phyloP scores from a whole-genome alignment of 2,113 vertebrate genomes.

The Boulengerochromis microlepis region DNA sequence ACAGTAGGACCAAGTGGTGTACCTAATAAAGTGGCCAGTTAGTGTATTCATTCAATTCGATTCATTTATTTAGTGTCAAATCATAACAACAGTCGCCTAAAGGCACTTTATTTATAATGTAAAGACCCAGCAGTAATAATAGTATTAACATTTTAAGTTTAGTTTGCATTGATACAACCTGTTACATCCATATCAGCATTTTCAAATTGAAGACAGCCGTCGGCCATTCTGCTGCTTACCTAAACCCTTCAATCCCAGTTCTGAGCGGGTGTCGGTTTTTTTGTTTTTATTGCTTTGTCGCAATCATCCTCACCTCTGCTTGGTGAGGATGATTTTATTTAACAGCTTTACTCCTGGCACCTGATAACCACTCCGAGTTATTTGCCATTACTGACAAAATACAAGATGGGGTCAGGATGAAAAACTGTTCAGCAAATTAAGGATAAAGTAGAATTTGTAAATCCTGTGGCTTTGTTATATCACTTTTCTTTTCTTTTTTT shows the following conservation, averaged over 20 bases:
- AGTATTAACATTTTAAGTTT: neutral
- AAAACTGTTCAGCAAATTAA: neutral
- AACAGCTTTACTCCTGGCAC: neutral
- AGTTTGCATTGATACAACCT: neutral
- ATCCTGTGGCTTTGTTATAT: neutral
- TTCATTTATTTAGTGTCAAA: neutral
- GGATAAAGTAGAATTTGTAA: neutral
- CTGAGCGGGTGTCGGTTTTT: accelerated
- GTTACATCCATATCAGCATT: neutral
- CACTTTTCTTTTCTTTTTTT: neutral
- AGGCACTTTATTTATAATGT: neutral
- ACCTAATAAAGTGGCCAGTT: neutral
- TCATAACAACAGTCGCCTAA: neutral
- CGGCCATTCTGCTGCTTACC: neutral
- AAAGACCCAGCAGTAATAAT: neutral
- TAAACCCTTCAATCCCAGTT: neutral
- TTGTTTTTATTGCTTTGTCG: neutral
- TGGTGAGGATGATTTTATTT: neutral
- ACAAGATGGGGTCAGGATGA: neutral
- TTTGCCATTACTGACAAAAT: neutral
- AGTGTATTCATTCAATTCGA: neutral
- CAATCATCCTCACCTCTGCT: neutral
- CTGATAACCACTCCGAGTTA: neutral
- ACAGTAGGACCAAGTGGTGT: neutral
- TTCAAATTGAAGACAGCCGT: neutral